Evolutionary conservation across 2,113 vertebrate genomes (phyloP).

Genomic region (Trematomus loennbergii): DNA sequence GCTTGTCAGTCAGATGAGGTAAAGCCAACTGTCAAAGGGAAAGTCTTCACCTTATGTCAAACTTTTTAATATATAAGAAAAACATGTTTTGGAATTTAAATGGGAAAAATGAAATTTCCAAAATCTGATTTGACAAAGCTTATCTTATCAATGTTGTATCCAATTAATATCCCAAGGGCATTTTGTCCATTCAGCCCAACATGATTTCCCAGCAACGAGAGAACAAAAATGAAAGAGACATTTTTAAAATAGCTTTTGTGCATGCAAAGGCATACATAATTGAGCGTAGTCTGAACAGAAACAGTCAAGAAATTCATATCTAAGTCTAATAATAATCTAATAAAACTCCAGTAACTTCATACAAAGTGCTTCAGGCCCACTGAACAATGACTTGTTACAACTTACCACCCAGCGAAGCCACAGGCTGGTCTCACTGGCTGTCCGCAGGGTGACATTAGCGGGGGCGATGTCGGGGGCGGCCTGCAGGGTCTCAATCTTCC

Average conservation of each 20-base stretch:
- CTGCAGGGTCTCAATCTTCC: constrained; percentile 96
- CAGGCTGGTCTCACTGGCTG: constrained; percentile 96
- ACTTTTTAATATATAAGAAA: constrained; percentile 9
- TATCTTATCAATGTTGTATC: constrained; percentile 27
- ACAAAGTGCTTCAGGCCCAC: not conserved
- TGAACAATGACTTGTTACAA: not conserved
- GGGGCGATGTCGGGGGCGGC: constrained; percentile 92
- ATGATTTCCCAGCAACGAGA: constrained; percentile 28
- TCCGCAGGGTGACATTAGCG: constrained; percentile 92
- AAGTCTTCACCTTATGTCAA: constrained; percentile 23
- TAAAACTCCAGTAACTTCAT: constrained; percentile 9
- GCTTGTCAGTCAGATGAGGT: constrained; percentile 10
- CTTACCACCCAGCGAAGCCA: constrained; percentile 99
- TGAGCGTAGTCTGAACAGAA: not conserved
- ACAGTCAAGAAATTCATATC: not conserved
- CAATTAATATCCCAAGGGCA: constrained; percentile 48
- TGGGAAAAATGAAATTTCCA: constrained; percentile 8
- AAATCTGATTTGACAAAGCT: constrained; percentile 29
- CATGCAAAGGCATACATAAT: not conserved
- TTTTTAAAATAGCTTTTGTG: constrained; percentile 20
- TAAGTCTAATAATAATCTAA: constrained; percentile 9
- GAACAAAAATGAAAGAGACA: constrained; percentile 9
- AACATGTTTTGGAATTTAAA: constrained; percentile 3
- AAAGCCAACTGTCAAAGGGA: constrained; percentile 9
- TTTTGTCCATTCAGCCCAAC: constrained; percentile 26